A percentile compares a stretch with the other conserved stretches of the same genome.
Evolutionary conservation across 1,140 invertebrate genomes (phyloP).

Genomic region (Zaprionus nigranus): DNA sequence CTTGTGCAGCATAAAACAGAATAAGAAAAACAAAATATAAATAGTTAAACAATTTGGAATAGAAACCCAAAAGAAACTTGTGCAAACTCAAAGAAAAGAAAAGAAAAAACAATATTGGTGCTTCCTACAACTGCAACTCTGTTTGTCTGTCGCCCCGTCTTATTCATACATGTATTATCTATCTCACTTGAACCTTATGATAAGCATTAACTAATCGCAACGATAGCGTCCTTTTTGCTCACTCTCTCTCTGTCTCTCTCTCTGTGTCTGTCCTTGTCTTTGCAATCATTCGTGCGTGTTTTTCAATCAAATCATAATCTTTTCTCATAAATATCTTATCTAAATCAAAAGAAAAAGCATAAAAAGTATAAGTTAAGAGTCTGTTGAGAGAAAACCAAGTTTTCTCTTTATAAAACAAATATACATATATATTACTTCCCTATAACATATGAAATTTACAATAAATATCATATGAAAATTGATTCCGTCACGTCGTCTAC

Average conservation of each 20-base stretch:
- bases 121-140: constrained; percentile 14
- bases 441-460: constrained; percentile 26
- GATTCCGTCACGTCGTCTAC: constrained; percentile 81
- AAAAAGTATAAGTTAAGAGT: neutral
- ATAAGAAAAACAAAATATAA: constrained; percentile 17
- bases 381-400: neutral
- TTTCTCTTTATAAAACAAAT: constrained; percentile 11
- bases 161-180: neutral
- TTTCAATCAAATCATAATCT: constrained; percentile 25
- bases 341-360: constrained; percentile 19
- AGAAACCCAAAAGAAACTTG: constrained; percentile 26
- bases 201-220: constrained; percentile 63
- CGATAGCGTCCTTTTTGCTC: constrained; percentile 62
- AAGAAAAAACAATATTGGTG: constrained; percentile 26
- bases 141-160: constrained; percentile 21
- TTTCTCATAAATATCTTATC: constrained; percentile 31
- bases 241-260: neutral
- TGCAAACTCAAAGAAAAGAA: constrained; percentile 46
- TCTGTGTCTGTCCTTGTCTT: neutral
- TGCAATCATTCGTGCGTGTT: constrained; percentile 31
- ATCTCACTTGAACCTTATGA: neutral
- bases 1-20: constrained; percentile 35
- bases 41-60: constrained; percentile 18
- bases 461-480: constrained; percentile 59
- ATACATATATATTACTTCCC: constrained; percentile 8